Evolutionary conservation across 1,140 invertebrate species (phyloP), one percentile per base, ranked within the genome.

Genomic region (Zaprionus vittiger): DNA sequence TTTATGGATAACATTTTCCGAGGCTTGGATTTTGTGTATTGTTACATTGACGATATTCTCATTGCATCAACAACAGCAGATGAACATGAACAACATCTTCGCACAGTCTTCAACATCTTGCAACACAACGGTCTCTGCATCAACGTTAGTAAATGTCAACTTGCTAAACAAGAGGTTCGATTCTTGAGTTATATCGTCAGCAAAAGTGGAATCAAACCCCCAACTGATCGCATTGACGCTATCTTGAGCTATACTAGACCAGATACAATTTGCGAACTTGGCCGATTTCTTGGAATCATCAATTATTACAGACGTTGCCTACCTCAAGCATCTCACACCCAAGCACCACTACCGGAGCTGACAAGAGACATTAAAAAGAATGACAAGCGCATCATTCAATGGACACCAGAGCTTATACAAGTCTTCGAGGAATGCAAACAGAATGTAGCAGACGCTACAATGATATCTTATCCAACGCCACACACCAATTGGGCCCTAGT

Each of bases 381-480:
- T 37, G 85, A 83, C 54, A 81, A 77, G 65, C 67, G 54, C n/a
- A 15, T 44, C 56, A 75, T 77, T 22, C 26, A 4, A 12, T 84
- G 77, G 76, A 66, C 69, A 15, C 22, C 20, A 14, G 76, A 80
- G 59, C 11, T 47, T 22, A 24, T 26, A 11, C 1, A 63, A 65
- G 90, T 93, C 0, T 94, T 94, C 72, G 64, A 85, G 12, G 41
- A 81, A n/a, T 93, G 90, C 69, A 94, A 94, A 77, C 15, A 75
- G 17, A 77, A 54, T 14, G 62, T 94, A 15, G 79, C 77, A 17
- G 31, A 87, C 2, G 81, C 83, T 3, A 73, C 83, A 7, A 56
- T 65, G 24, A 61, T 93, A 14, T 73, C 83, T 6, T 83, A 87
- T 66, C 89, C 91, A 12, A 52, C 65, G 15, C 22, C 38, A 7